Evolutionary conservation across 1,140 invertebrate genomes (phyloP).

Genomic region (Sitobion miscanthi): DNA sequence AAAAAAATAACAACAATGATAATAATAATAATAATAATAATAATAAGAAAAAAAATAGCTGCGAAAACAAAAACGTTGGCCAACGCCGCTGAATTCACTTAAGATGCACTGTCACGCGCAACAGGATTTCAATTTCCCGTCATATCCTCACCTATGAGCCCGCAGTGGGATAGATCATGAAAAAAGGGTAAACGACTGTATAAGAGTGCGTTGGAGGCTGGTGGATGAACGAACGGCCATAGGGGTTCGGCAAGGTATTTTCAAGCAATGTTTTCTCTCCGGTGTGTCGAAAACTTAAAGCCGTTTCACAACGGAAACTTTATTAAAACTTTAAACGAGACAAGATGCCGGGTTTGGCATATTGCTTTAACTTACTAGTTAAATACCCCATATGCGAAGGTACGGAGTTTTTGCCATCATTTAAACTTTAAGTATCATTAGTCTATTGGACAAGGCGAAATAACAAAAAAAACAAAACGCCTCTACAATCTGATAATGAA

Average conservation of each 20-base stretch:
- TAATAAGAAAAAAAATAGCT: not conserved
- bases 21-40: not conserved
- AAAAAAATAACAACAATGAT: not conserved
- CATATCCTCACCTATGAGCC: not conserved
- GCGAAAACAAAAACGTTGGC: conserved; percentile 17
- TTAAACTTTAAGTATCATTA: conserved; percentile 29
- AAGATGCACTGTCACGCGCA: conserved; percentile 30
- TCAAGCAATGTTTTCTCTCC: conserved; percentile 28
- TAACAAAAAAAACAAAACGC: not conserved
- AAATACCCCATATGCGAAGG: conserved; percentile 21
- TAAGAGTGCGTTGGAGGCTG: not conserved
- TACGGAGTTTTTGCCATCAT: not conserved
- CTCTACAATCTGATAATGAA: not conserved
- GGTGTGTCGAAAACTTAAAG: conserved; percentile 52
- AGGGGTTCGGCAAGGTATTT: conserved; percentile 7
- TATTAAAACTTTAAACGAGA: conserved; percentile 55
- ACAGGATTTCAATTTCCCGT: conserved; percentile 30
- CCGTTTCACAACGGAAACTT: conserved; percentile 49
- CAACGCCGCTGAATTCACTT: not conserved
- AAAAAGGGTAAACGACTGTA: not conserved
- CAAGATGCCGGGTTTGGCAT: conserved; percentile 23
- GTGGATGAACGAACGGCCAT: not conserved
- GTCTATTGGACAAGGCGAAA: not conserved
- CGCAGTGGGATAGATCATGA: not conserved
- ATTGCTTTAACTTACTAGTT: conserved; percentile 36